Conservation (phyloP, 2,113 vertebrate genomes). For the Phrynosoma blainvillii region DNA sequence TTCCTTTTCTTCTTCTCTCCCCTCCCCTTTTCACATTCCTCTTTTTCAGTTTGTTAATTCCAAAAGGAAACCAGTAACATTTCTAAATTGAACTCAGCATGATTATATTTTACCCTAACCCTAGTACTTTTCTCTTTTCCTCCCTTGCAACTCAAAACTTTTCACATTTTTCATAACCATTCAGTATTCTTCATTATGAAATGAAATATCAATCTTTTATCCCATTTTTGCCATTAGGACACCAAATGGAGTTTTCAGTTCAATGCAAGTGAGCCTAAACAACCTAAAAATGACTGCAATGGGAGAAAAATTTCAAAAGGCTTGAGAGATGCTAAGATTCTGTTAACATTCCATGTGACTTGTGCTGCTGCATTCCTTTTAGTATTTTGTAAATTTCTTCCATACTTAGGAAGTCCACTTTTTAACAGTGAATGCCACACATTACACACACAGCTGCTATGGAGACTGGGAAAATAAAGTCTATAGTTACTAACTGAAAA, state of each 20-base stretch:
- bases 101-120: conserved; percentile 25
- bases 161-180: conserved; percentile 32
- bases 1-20: not conserved
- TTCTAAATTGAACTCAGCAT: conserved; percentile 63
- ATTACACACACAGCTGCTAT: not conserved
- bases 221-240: not conserved
- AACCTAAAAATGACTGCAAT: not conserved
- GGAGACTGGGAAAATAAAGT: not conserved
- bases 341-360: conserved; percentile 25
- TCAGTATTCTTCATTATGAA: conserved; percentile 39
- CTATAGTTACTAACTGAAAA: conserved; percentile 16
- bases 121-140: conserved; percentile 51
- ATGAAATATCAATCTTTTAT: conserved; percentile 11
- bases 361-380: conserved; percentile 20
- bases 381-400: conserved; percentile 42
- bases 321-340: conserved; percentile 1
- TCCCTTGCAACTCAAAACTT: conserved; percentile 33
- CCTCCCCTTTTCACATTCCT: conserved; percentile 44
- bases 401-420: conserved; percentile 32
- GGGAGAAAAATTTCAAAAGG: conserved; percentile 13
- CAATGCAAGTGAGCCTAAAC: not conserved
- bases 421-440: conserved; percentile 2
- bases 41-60: conserved; percentile 48
- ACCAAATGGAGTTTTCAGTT: not conserved
- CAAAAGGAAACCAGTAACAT: conserved; percentile 51